Base-by-base conservation (phyloP, 2,113 vertebrate genomes). In the Trematocara stigmaticum region DNA sequence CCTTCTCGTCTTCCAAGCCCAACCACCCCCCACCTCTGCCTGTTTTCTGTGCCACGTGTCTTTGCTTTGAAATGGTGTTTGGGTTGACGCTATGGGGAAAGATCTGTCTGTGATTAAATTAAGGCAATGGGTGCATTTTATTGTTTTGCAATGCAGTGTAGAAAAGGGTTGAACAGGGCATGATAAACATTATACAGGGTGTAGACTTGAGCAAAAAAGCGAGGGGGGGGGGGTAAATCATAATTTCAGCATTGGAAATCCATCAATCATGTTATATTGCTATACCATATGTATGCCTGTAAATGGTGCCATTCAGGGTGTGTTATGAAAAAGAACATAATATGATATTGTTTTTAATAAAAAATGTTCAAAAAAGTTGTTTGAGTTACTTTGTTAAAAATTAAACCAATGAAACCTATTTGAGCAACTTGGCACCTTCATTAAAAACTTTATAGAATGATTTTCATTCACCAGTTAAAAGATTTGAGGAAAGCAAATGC, bases 301-400 rank as follows among this genome's bases (percentile, higher is more conserved):
- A 90, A 92, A 84, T 93, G 83, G 85, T 95, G 80, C 88, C 94
- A 90, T 95, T 89, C 55, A 51, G 38, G 35, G 91, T 90, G 81
- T 81, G 31, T 86, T 89, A 52, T 84, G 57, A 61, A 84, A 88
- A 93, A 88, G 51, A 56, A 93, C 52, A 78, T 76, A 84, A 93
- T n/a, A n/a, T n/a, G 16, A 92, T 92, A 92, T 90, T 95, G 82
- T 90, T 91, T 88, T 76, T 76, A 76, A 76, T 82, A 94, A 92
- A 92, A 90, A 57, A 9, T 84, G 6, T n/a, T 34, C 3, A 59
- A 57, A 89, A 81, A 81, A 20, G 13, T 45, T 53, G 16, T 13
- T 12, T 55, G 4, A 42, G 9, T 64, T n/a, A n/a, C 10, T 64
- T 11, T 11, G 59, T 64, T 35, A 64, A 64, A 64, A 35, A n/a